Evolutionary conservation across 2,888 invertebrate genomes (phyloP), one percentile per base, ranked within the genome.

Genomic region (Sminthurinus aureus): DNA sequence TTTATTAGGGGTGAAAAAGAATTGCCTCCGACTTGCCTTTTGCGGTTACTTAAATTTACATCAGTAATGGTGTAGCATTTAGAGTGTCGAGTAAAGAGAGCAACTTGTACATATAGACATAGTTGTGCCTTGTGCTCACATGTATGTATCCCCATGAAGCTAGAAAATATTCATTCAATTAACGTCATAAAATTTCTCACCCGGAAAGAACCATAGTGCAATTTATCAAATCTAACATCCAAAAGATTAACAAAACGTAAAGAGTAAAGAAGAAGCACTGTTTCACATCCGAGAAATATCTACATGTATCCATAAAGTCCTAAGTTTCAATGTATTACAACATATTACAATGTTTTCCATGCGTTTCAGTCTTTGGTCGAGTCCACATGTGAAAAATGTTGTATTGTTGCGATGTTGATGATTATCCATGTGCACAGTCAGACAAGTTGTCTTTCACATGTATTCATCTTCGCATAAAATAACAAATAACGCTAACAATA

Each of bases 121-220:
- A 24, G 73, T 26, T 38, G 8, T 24, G 74, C 11, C 15, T 58
- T 22, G 50, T 11, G 38, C 50, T 50, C 18, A 58, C 58, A 58
- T 15, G 20, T 76, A 58, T 58, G 52, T 58, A 81, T 74, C 81
- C 81, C 67, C 76, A 74, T 74, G 74, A 52, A 82, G 79, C 83
- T 74, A 84, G 84, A 84, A 81, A 83, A 82, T 84, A 84, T 85
- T 85, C 84, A 85, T 85, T 85, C 85, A 85, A 85, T 85, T 84
- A 84, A 81, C 85, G 84, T 85, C 84, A 85, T 84, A 85, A 85
- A 85, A 80, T 82, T 84, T 84, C 85, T 85, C 85, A 85, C 85
- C 85, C 85, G 82, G 85, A 85, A 84, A 85, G 84, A 83, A 83
- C 85, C 38, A 79, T 81, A 83, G 83, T 84, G 83, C 85, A 84